Evolutionary conservation across 2,113 vertebrate species (phyloP).

Genomic region (Polyodon spathula): DNA sequence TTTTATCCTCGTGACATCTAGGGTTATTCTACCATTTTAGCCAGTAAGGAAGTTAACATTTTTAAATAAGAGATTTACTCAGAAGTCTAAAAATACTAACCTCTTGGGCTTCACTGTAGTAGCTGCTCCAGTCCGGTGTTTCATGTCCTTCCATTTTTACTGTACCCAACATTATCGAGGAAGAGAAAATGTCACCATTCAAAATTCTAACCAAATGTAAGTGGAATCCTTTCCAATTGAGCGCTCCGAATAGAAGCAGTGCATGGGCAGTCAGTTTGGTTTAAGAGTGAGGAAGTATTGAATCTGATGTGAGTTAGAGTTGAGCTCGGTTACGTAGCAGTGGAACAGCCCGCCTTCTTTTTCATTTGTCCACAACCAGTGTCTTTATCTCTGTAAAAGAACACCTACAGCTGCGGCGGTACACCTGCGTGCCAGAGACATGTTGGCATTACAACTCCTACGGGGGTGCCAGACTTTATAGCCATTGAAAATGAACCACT

Average conservation of each 20-base stretch:
- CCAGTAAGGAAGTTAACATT: too few species aligned
- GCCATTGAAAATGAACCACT: neutral
- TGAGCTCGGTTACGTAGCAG: slow-evolving; percentile 75
- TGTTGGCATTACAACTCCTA: slow-evolving; percentile 29
- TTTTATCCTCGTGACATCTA: too few species aligned
- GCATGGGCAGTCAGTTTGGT: slow-evolving; percentile 53
- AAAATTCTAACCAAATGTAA: slow-evolving; percentile 32
- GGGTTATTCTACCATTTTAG: too few species aligned
- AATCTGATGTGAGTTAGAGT: slow-evolving; percentile 59
- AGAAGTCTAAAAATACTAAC: slow-evolving; percentile 53
- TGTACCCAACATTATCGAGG: slow-evolving; percentile 89
- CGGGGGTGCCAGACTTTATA: slow-evolving; percentile 8
- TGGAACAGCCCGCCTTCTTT: slow-evolving; percentile 67
- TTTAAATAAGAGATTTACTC: too few species aligned
- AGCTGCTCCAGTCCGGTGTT: slow-evolving; percentile 94
- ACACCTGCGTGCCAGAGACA: slow-evolving; percentile 61
- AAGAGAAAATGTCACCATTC: slow-evolving; percentile 63
- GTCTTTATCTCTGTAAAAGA: slow-evolving; percentile 24
- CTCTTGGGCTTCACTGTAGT: slow-evolving; percentile 88
- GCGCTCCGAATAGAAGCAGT: slow-evolving; percentile 22
- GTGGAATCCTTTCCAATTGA: slow-evolving; percentile 17
- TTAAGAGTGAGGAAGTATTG: slow-evolving; percentile 71
- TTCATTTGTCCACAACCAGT: slow-evolving; percentile 57
- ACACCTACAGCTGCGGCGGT: slow-evolving; percentile 65
- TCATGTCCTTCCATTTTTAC: slow-evolving; percentile 99